Conservation (phyloP, 2,113 vertebrate genomes). For the Rana temporaria region DNA sequence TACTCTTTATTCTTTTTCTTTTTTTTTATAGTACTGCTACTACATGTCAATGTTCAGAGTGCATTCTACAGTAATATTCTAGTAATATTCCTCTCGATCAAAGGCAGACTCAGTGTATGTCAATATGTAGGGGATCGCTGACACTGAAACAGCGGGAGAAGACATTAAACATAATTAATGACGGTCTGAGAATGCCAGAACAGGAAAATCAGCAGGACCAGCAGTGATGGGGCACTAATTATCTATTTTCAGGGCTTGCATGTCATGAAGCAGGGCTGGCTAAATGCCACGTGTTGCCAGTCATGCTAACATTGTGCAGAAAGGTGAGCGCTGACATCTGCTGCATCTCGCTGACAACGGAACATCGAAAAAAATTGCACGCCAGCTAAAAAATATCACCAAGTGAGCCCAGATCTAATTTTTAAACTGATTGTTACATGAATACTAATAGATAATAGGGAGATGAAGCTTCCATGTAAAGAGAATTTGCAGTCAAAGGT, state of each 20-base stretch:
- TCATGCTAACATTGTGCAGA: background rate
- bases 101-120: slow-evolving; percentile 22
- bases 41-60: too few relatives aligned
- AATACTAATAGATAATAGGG: too few relatives aligned
- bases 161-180: slow-evolving; percentile 58
- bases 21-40: too few relatives aligned
- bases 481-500: too few relatives aligned
- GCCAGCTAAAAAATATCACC: background rate
- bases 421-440: too few relatives aligned
- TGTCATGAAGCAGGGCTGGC: slow-evolving; percentile 43
- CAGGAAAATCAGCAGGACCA: slow-evolving; percentile 52
- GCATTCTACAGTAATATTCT: background rate
- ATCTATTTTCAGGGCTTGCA: slow-evolving; percentile 42
- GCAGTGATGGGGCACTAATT: slow-evolving; percentile 49
- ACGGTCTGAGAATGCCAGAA: slow-evolving; percentile 51
- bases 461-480: too few relatives aligned
- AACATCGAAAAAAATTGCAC: too few relatives aligned
- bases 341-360: background rate
- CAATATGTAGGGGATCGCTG: slow-evolving; percentile 51
- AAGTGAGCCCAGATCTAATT: too few relatives aligned
- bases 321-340: slow-evolving; percentile 42
- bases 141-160: slow-evolving; percentile 51
- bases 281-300: slow-evolving; percentile 49
- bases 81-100: slow-evolving; percentile 25
- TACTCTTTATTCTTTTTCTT: too few relatives aligned